Base-by-base conservation (phyloP, 2,113 vertebrate species). In the Ophthalmolycus amberensis region DNA sequence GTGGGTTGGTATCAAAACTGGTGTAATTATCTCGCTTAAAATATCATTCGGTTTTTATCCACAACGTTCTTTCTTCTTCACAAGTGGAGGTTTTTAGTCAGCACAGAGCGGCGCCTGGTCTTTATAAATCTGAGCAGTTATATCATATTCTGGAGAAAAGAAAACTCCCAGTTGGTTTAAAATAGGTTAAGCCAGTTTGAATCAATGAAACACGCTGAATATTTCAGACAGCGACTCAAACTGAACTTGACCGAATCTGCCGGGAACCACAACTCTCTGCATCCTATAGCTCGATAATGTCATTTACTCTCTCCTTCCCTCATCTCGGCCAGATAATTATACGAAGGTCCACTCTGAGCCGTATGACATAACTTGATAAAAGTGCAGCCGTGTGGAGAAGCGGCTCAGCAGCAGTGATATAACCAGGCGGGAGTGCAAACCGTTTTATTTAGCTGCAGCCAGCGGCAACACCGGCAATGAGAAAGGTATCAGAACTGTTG, bases 311-410 rank as follows among this genome's bases (percentile, higher is more conserved):
- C 71, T 59, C 15, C 68, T 54, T 38, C 27, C 5, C 50, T 65
- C 27, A 80, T 64, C 52, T 76, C 65, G 25, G 29, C n/a, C 27
- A 37, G 37, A 37, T 20, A 54, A 42, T 44, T n/a, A 70, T 70
- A 69, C 37, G 2, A 29, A 54, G 68, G 48, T n/a, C 12, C 54
- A 46, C 68, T 34, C 1, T 44, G 60, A 72, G 73, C 22, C 38
- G 68, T 1, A 3, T n/a, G 40, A 77, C n/a, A n/a, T 6, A 22
- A 56, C 50, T n/a, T 72, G 54, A 86, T 75, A 54, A 72, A 84
- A 59, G 56, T 27, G 70, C 7, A 25, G 72, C 42, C 16, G 29
- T 14, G 42, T 2, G 74, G 11, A n/a, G 37, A 82, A 37, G 2
- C 29, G 29, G 29, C 2, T 3, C 29, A 29, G 29, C 29, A 29